Conservation (phyloP, 2,888 invertebrate species). For the Cybosia mesomella region DNA sequence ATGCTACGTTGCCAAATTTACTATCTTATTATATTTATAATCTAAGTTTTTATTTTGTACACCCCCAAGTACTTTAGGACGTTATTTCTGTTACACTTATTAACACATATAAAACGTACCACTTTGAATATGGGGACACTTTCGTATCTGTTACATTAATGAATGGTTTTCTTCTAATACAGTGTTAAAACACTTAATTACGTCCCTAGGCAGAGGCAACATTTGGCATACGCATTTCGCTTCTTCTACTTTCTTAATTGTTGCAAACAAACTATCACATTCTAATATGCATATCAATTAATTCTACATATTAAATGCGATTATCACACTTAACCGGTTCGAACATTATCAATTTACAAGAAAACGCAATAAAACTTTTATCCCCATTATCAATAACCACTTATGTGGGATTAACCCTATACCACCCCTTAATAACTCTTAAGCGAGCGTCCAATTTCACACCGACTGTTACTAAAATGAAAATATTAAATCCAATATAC, state of each 20-base stretch:
- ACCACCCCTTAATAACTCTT: constrained; percentile 76
- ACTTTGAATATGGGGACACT: too few species aligned
- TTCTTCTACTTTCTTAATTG: not conserved
- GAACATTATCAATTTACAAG: constrained; percentile 37
- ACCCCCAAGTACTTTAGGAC: too few species aligned
- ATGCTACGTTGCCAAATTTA: too few species aligned
- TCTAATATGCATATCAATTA: too few species aligned
- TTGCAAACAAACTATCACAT: not conserved
- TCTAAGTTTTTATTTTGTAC: too few species aligned
- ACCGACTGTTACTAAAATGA: constrained; percentile 81
- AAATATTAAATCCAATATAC: constrained; percentile 87
- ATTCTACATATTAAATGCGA: not conserved
- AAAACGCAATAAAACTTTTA: constrained; percentile 50
- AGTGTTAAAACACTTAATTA: too few species aligned
- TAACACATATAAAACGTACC: too few species aligned
- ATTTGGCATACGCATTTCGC: not conserved
- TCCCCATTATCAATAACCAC: constrained; percentile 62
- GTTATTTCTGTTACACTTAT: too few species aligned
- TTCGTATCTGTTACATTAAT: too few species aligned
- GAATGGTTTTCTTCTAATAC: too few species aligned
- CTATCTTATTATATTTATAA: too few species aligned
- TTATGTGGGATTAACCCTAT: constrained; percentile 68
- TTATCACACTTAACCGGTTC: not conserved
- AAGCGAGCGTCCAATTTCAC: constrained; percentile 84
- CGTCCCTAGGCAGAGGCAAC: not conserved